Conservation (phyloP, 2,797 vertebrate genomes). For the Anolis apletophallus region DNA sequence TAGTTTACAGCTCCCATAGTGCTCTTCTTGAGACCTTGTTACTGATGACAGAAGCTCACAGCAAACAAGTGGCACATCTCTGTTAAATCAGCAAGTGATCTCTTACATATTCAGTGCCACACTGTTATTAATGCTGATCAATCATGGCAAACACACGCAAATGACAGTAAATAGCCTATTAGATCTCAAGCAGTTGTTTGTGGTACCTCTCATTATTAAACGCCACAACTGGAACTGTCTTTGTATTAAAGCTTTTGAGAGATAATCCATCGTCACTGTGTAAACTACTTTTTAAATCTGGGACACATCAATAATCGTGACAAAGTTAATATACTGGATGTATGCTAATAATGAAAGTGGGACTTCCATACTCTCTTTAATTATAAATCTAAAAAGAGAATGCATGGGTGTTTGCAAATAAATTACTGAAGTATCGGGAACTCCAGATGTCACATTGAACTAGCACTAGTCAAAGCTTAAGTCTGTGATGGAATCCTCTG, state of each 20-base stretch:
- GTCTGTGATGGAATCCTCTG: too few species aligned
- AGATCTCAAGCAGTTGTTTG: not conserved
- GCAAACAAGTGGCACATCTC: slow-evolving; percentile 3
- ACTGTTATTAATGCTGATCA: slow-evolving; percentile 33
- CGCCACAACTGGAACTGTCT: slow-evolving; percentile 37
- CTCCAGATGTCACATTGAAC: slow-evolving; percentile 39
- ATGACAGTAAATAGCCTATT: not conserved
- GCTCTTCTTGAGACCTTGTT: slow-evolving; percentile 14
- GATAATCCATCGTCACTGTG: slow-evolving; percentile 31
- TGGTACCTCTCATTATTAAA: slow-evolving; percentile 41
- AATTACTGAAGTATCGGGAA: slow-evolving; percentile 44
- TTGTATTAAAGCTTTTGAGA: slow-evolving; percentile 49
- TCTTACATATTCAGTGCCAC: not conserved
- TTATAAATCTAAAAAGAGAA: slow-evolving; percentile 40
- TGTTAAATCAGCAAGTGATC: slow-evolving; percentile 15
- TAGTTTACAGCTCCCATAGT: slow-evolving; percentile 10
- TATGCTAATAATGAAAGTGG: slow-evolving; percentile 32
- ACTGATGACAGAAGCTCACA: slow-evolving; percentile 23
- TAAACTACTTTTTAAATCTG: slow-evolving; percentile 44
- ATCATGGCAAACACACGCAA: not conserved
- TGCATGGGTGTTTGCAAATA: slow-evolving; percentile 56
- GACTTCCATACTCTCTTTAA: slow-evolving; percentile 19
- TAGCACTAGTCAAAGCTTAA: slow-evolving; percentile 30
- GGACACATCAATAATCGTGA: slow-evolving; percentile 48
- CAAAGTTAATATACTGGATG: slow-evolving; percentile 49